Evolutionary conservation across 2,888 invertebrate genomes (phyloP).

Genomic region (Parnassius mnemosyne): DNA sequence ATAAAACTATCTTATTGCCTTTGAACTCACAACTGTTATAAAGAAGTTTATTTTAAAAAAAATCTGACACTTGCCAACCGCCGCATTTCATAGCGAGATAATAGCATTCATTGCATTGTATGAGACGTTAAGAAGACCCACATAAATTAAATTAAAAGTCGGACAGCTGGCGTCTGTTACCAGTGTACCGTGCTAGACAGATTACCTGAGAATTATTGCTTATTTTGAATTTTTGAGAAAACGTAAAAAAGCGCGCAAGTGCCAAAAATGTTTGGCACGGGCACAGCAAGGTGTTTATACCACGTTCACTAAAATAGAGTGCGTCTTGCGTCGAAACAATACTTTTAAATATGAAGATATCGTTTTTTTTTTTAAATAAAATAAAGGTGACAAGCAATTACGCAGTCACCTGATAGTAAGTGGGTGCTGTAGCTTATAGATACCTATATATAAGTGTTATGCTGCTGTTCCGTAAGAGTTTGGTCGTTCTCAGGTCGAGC

Average conservation of each 20-base stretch:
- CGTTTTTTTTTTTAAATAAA: too few relatives aligned
- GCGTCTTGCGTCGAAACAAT: slow-evolving; percentile 19
- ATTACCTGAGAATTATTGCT: slow-evolving; percentile 59
- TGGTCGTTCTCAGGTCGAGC: too few relatives aligned
- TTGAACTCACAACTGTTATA: too few relatives aligned
- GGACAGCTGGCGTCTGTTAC: slow-evolving; percentile 46
- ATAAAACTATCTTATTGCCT: too few relatives aligned
- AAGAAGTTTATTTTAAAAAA: background rate
- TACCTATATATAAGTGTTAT: too few relatives aligned
- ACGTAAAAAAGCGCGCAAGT: slow-evolving; percentile 37
- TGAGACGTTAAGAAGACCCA: slow-evolving; percentile 38
- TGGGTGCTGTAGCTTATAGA: too few relatives aligned
- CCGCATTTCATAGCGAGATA: slow-evolving; percentile 22
- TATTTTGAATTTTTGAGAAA: slow-evolving; percentile 37
- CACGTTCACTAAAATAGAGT: slow-evolving; percentile 39
- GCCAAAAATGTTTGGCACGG: slow-evolving; percentile 50
- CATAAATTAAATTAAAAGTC: slow-evolving; percentile 33
- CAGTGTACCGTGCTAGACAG: slow-evolving; percentile 37
- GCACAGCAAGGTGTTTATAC: slow-evolving; percentile 46
- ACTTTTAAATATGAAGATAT: too few relatives aligned
- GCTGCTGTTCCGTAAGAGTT: too few relatives aligned
- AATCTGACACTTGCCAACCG: background rate
- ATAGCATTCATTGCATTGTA: slow-evolving; percentile 37
- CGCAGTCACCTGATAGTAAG: too few relatives aligned
- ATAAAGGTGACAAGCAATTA: too few relatives aligned